Evolutionary conservation across 1,140 invertebrate genomes (phyloP).

Genomic region (Drosophila nigrodunni): DNA sequence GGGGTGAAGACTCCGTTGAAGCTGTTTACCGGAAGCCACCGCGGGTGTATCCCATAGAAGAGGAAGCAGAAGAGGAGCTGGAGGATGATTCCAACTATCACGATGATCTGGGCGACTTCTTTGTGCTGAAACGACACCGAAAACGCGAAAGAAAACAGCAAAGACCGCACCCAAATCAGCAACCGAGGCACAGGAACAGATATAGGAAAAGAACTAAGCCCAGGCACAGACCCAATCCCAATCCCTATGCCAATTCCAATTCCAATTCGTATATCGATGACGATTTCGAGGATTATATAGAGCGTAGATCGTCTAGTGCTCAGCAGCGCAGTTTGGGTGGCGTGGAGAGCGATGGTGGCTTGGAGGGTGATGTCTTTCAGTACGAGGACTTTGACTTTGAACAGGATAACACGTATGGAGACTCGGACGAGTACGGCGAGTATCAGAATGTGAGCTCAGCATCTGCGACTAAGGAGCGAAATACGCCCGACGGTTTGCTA

Average conservation of each 20-base stretch:
- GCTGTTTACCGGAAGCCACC: conserved; percentile 33
- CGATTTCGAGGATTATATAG: conserved; percentile 63
- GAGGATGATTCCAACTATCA: conserved; percentile 34
- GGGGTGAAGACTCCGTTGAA: conserved; percentile 29
- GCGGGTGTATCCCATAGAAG: conserved; percentile 35
- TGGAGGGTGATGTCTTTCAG: conserved; percentile 75
- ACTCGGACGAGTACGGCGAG: conserved; percentile 63
- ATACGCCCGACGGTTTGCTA: conserved; percentile 57
- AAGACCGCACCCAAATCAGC: background rate
- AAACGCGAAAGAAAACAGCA: conserved; percentile 25
- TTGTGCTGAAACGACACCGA: conserved; percentile 56
- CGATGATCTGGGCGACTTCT: conserved; percentile 61
- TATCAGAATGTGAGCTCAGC: conserved; percentile 43
- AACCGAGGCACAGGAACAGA: conserved; percentile 21
- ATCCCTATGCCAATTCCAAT: conserved; percentile 3
- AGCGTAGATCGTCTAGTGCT: conserved; percentile 28
- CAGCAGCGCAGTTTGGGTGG: conserved; percentile 36
- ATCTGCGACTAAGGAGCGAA: conserved; percentile 48
- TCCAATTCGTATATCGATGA: conserved; percentile 44
- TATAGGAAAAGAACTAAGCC: conserved; percentile 6
- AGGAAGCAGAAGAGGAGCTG: conserved; percentile 28
- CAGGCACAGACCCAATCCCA: conserved; percentile 13
- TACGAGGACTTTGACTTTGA: conserved; percentile 79
- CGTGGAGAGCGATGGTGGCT: conserved; percentile 18
- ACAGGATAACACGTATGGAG: conserved; percentile 36